Base-by-base conservation (phyloP, 2,113 vertebrate genomes). In the Pithys albifrons region DNA sequence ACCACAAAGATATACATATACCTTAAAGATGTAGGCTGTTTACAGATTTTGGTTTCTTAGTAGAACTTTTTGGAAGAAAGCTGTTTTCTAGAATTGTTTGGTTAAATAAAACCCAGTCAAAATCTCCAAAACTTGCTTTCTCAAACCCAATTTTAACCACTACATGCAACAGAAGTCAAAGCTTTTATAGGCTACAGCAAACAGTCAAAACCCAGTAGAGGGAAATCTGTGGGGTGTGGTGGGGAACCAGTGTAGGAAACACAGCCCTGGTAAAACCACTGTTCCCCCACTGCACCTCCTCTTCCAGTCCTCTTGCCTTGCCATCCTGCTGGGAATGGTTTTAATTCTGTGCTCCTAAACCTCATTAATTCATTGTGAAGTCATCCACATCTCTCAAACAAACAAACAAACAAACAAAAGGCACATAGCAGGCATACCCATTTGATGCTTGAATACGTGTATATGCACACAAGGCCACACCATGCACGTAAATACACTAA, bases 251-350 rank as follows among this genome's bases (percentile, higher is more conserved):
- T 0, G 0, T 5, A 39, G 22, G 41, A 65, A 85, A 86, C 6
- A 1, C 25, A 37, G 16, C 24, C 39, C 65, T 48, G 39, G 59
- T 18, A 75, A 49, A 69, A 55, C 22, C 19, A 15, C 29, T 1
- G 33, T 51, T 48, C 28, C 46, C 93, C 48, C 33, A 22, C 19
- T 23, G 8, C 4, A 4, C 25, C 41, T 59, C 51, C 15, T 70
- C 19, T 72, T 15, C 54, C 31, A 39, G 28, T 16, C 28, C 19
- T 49, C 49, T 31, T 28, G 15, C 43, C n/a, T 45, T 35, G 4
- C 49, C 0, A 1, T 59, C 33, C 69, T 45, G 11, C 19, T 67
- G 35, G 43, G 35, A 93, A 88, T 0, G 1, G 8, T 19, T 78
- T 69, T 57, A 28, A 15, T 18, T 27, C 59, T 3, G 0, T 10